Evolutionary conservation across 2,113 vertebrate genomes (phyloP), one percentile per base, ranked within the genome.

Genomic region (Limnothrissa miodon): DNA sequence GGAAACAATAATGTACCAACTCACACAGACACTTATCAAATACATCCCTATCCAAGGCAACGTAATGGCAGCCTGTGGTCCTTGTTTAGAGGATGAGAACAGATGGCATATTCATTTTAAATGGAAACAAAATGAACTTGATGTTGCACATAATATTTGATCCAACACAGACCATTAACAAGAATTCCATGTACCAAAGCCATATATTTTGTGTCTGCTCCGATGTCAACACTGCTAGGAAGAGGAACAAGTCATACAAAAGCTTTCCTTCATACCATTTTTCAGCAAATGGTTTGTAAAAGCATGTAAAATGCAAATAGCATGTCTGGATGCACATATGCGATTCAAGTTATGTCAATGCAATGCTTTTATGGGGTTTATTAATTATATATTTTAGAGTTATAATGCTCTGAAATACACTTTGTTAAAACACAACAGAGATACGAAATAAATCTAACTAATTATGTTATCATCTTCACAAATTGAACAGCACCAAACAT

Each of bases 91-190:
- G 66, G 33, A 39, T 70, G 62, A 36, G 66, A 33, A 36, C 66
- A 74, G 66, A 74, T 74, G 66, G 66, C 66, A 74, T 17, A 74
- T 74, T 11, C 66, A 74, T 74, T 74, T 21, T 74, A 74, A 74
- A 74, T 74, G 66, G 66, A 33, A 74, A 74, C 66, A 74, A 74
- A 33, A 74, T 74, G 66, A 74, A 74, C 66, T 74, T 15, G 13
- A 74, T 74, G 66, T 74, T 74, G 66, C 33, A 74, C 25, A 74
- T 74, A 74, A 74, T 74, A 74, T 74, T 74, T 74, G 66, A 74
- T 74, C 66, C 29, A 33, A 74, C 66, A 74, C 33, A 74, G 33
- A 29, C 59, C 5, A 33, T 74, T 74, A 74, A 74, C 66, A 74
- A 33, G 29, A 13, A 15, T 74, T 74, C 66, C 66, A 74, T 74